phyloP scores from a whole-genome alignment of 2,797 vertebrate genomes.

The Gadopsis bispinosus region DNA sequence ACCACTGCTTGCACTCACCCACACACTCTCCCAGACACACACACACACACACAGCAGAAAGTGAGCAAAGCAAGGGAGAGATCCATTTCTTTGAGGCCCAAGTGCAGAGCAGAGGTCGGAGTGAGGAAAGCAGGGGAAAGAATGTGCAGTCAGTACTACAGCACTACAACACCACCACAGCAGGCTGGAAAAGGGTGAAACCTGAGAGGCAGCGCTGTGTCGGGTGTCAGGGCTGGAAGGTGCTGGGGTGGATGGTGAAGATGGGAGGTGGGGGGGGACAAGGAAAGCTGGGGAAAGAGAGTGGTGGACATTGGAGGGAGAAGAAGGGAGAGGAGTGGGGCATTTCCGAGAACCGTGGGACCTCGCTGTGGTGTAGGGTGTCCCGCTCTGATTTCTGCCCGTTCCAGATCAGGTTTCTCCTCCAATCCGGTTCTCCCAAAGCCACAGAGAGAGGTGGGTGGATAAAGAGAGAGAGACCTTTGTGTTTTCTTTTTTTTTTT shows the following conservation, averaged over 20 bases:
- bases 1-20: slow-evolving; percentile 75
- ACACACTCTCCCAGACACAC: slow-evolving; percentile 70
- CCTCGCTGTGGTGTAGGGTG: slow-evolving; percentile 95
- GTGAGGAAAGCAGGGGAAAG: slow-evolving; percentile 81
- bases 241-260: slow-evolving; percentile 93
- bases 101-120: slow-evolving; percentile 82
- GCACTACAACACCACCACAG: slow-evolving; percentile 79
- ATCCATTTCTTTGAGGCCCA: slow-evolving; percentile 81
- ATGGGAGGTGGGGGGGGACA: slow-evolving; percentile 67
- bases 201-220: slow-evolving; percentile 90
- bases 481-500: slow-evolving; percentile 68
- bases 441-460: slow-evolving; percentile 81
- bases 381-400: slow-evolving; percentile 96
- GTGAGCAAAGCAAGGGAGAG: slow-evolving; percentile 75
- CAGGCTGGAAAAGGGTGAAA: slow-evolving; percentile 94
- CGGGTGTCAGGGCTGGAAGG: slow-evolving; percentile 97
- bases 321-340: slow-evolving; percentile 77
- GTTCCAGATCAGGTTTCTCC: slow-evolving; percentile 90
- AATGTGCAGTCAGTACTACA: slow-evolving; percentile 82
- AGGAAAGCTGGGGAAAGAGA: slow-evolving; percentile 78
- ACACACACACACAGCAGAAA: slow-evolving; percentile 71
- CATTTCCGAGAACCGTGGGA: slow-evolving; percentile 88
- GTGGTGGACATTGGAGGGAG: slow-evolving; percentile 71
- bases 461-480: slow-evolving; percentile 81
- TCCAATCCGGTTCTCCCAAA: slow-evolving; percentile 86